phyloP scores from a whole-genome alignment of 2,113 vertebrate genomes.

The Amblyornis subalaris region DNA sequence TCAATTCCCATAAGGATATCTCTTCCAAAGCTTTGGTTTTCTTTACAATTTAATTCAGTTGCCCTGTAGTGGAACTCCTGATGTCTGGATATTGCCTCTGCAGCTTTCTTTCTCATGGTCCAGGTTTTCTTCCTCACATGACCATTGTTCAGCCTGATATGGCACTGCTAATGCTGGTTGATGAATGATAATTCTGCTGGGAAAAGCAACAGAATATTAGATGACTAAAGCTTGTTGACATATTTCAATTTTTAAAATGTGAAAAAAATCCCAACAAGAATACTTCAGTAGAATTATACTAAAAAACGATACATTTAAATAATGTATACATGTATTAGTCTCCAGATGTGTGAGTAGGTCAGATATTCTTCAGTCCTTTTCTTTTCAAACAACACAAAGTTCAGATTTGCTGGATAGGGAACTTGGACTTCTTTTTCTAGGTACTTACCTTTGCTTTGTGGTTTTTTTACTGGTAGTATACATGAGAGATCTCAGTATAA shows the following conservation, averaged over 20 bases:
- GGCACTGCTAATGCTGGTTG: neutral
- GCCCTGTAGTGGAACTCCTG: neutral
- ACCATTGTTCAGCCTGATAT: neutral
- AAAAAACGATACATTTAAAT: neutral
- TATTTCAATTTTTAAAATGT: neutral
- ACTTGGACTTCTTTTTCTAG: neutral
- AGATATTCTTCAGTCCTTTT: neutral
- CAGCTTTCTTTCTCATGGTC: neutral
- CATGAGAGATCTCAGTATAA: neutral
- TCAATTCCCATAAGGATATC: constrained; percentile 19
- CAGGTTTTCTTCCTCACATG: neutral
- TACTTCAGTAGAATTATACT: neutral
- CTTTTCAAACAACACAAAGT: neutral
- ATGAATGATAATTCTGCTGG: neutral
- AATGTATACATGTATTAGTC: neutral
- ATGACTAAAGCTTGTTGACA: neutral
- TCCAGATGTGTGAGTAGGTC: neutral
- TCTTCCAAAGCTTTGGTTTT: constrained; percentile 41
- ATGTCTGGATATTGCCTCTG: neutral
- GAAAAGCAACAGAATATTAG: neutral
- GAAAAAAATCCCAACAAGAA: neutral
- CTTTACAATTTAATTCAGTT: constrained; percentile 48
- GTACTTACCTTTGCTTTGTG: neutral
- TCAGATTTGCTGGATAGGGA: neutral
- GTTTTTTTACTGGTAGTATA: neutral